phyloP scores from a whole-genome alignment of 2,888 invertebrate species.

The Phortica okadai region DNA sequence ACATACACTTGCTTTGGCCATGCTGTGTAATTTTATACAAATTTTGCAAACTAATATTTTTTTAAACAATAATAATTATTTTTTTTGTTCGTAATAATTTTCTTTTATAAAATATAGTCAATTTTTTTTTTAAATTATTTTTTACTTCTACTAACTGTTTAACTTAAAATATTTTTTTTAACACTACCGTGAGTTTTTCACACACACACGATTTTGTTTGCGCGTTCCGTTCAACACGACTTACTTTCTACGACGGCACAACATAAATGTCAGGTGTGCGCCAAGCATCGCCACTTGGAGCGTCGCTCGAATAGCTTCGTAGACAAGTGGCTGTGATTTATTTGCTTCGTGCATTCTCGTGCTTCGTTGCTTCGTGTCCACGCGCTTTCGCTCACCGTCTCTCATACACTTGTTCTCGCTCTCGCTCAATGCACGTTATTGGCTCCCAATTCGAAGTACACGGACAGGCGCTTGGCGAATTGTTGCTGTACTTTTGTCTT shows the following conservation, averaged over 20 bases:
- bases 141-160: slow-evolving; percentile 6
- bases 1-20: background rate
- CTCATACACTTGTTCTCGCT: slow-evolving; percentile 25
- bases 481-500: background rate
- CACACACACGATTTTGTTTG: slow-evolving; percentile 28
- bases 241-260: slow-evolving; percentile 69
- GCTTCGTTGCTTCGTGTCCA: slow-evolving; percentile 51
- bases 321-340: background rate
- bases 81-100: background rate
- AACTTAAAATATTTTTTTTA: slow-evolving; percentile 35
- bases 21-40: background rate
- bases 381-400: slow-evolving; percentile 45
- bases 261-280: slow-evolving; percentile 72
- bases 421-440: too few species aligned
- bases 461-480: slow-evolving; percentile 9
- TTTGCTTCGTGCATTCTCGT: slow-evolving; percentile 11
- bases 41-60: too few species aligned
- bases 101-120: background rate
- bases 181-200: slow-evolving; percentile 9
- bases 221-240: slow-evolving; percentile 63
- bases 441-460: slow-evolving; percentile 17
- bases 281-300: slow-evolving; percentile 39
- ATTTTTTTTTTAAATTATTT: slow-evolving; percentile 20
- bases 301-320: background rate
- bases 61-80: background rate